A percentile compares a stretch with the other conserved stretches of the same genome.
Evolutionary conservation across 2,888 invertebrate species (phyloP).

Genomic region (Apotomis betuletana): DNA sequence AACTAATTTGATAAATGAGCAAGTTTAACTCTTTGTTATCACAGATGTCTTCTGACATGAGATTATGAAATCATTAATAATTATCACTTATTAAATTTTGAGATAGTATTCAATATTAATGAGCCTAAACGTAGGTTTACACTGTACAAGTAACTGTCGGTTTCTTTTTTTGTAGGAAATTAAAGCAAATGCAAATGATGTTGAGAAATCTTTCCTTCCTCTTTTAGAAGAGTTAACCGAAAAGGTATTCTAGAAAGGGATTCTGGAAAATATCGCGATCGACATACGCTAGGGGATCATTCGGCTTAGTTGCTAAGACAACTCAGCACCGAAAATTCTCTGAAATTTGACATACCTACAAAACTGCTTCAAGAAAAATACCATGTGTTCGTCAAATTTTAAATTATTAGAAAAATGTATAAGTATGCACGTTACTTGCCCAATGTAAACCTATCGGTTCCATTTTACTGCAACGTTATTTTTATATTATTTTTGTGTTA

Average conservation of each 20-base stretch:
- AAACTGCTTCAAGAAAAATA: not conserved
- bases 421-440: not conserved
- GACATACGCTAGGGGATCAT: not conserved
- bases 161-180: not conserved
- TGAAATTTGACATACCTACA: not conserved
- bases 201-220: constrained; percentile 18
- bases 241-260: constrained; percentile 17
- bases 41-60: not conserved
- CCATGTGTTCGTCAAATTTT: not conserved
- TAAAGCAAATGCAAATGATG: not conserved
- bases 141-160: constrained; percentile 1
- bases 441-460: constrained; percentile 1
- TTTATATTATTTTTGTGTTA: constrained; percentile 7
- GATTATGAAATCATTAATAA: not conserved
- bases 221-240: constrained; percentile 24
- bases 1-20: too few species aligned
- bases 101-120: not conserved
- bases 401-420: too few species aligned
- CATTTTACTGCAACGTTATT: not conserved
- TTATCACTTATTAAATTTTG: not conserved
- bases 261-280: not conserved
- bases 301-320: constrained; percentile 7
- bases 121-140: not conserved
- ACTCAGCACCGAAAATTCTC: constrained; percentile 10
- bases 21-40: not conserved